These are phyloP conservation scores for Paramacrobiotus metropolitanus DNA, from an alignment of 1,140 invertebrate genomes.

Conservation along the genomic window DNA sequence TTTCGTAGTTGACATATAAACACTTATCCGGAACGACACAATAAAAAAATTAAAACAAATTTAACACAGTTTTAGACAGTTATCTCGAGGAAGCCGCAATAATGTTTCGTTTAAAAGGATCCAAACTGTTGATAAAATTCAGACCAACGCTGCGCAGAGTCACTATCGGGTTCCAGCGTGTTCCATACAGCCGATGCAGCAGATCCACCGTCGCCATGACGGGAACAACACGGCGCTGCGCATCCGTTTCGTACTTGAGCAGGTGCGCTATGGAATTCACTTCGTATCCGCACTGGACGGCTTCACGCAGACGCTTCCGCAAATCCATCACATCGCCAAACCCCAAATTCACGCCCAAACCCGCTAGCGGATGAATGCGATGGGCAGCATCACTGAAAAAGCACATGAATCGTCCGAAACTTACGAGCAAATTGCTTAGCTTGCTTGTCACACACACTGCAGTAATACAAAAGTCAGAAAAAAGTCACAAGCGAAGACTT, in stretches of 20 bases:
- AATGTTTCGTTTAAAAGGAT: conserved; percentile 32
- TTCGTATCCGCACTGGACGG: conserved; percentile 42
- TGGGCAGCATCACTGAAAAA: conserved; percentile 72
- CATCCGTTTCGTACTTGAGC: conserved; percentile 50
- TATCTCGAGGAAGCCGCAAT: no score
- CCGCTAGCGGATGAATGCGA: conserved; percentile 79
- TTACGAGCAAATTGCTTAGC: conserved; percentile 7
- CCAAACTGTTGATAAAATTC: conserved; percentile 49
- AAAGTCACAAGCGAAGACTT: conserved; percentile 9
- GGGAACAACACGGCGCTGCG: conserved; percentile 64
- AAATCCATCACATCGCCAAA: conserved; percentile 68
- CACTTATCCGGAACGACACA: no score
- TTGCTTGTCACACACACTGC: conserved; percentile 21
- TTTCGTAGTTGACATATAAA: no score
- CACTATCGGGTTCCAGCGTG: conserved; percentile 48
- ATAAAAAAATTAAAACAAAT: no score
- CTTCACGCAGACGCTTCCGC: conserved; percentile 38
- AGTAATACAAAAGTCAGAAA: conserved; percentile 7
- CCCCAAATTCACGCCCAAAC: conserved; percentile 88
- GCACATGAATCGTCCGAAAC: not conserved
- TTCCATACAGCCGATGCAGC: conserved; percentile 58
- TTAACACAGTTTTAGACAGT: no score
- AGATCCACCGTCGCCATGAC: conserved; percentile 65
- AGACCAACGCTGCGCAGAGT: conserved; percentile 57
- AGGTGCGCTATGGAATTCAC: conserved; percentile 40